Base-by-base conservation (phyloP, 2,888 invertebrate species). In the Xanthorhoe designata region DNA sequence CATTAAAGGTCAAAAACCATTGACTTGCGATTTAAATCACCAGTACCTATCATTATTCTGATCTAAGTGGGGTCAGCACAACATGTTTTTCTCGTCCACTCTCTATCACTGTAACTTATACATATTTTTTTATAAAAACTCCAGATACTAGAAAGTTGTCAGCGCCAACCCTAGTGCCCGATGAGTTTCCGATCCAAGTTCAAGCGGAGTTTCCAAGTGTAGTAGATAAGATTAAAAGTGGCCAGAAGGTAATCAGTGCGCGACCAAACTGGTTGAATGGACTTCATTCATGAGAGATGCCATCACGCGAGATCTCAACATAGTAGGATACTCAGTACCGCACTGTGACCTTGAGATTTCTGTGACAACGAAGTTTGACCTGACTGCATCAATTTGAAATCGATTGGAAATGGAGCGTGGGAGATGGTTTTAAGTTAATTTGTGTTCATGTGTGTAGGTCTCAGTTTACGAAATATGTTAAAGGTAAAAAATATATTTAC, bases 181-280 rank as follows among this genome's bases (percentile, higher is more conserved):
- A 80, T 79, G 75, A 75, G 75, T 79, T 75, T 78, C 62, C 75
- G 78, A 78, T 75, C 71, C 70, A 74, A 73, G 80, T 82, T 82
- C 84, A 83, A 83, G 84, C 83, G 81, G 83, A 79, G 81, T 79
- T 78, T 76, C 80, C 76, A 79, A 82, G 79, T 85, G 85, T 88
- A 85, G 89, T 87, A 89, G 92, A 92, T 92, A 91, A 92, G 90
- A 89, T 89, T 88, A 86, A 85, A 87, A 85, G 88, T 87, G 86
- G 84, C 82, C 82, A 84, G 83, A 83, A 86, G 84, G 85, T 87
- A 88, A 92, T 90, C 93, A 92, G 91, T 87, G 91, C 92, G 90
- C 86, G 91, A 91, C 92, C 86, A 88, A 90, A 89, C 90, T 87
- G 89, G 89, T 88, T 92, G 88, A 91, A 92, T 91, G 90, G 88